Evolutionary conservation across 1,140 invertebrate genomes (phyloP).

Genomic region (Steinernema feltiae): DNA sequence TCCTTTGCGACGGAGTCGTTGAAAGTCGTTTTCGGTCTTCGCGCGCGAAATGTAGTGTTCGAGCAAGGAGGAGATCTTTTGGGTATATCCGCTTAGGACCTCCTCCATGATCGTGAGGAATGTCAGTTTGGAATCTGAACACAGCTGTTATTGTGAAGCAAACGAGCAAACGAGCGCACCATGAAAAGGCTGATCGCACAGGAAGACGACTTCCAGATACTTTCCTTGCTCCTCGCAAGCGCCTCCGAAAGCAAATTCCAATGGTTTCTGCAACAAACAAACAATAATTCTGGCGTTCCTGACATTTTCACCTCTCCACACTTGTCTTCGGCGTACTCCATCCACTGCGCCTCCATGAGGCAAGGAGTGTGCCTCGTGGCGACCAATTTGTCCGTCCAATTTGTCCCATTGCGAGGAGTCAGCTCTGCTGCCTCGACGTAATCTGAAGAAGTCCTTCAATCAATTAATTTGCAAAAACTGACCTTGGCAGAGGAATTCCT

Average conservation of each 20-base stretch:
- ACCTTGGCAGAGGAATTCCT: not conserved
- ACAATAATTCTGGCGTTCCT: not conserved
- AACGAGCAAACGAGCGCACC: not conserved
- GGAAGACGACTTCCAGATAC: not conserved
- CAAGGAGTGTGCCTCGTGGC: not conserved
- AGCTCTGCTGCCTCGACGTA: not conserved
- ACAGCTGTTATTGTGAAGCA: not conserved
- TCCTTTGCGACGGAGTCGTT: not conserved
- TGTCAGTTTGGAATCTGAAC: not conserved
- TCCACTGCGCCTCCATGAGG: not conserved
- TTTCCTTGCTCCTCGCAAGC: not conserved
- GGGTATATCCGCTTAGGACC: not conserved
- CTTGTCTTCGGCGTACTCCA: not conserved
- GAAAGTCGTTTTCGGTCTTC: not conserved
- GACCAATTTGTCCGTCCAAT: not conserved
- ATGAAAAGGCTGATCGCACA: not conserved
- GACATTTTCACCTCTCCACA: conserved; percentile 6
- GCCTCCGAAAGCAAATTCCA: not conserved
- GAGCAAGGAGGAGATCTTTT: not conserved
- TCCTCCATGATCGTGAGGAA: not conserved
- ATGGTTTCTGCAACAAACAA: not conserved
- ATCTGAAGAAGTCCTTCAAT: not conserved
- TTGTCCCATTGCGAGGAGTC: not conserved
- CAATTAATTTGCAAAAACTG: not conserved
- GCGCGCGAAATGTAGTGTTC: not conserved